Evolutionary conservation across 2,888 invertebrate genomes (phyloP).

Genomic region (Phragmatobia fuliginosa): DNA sequence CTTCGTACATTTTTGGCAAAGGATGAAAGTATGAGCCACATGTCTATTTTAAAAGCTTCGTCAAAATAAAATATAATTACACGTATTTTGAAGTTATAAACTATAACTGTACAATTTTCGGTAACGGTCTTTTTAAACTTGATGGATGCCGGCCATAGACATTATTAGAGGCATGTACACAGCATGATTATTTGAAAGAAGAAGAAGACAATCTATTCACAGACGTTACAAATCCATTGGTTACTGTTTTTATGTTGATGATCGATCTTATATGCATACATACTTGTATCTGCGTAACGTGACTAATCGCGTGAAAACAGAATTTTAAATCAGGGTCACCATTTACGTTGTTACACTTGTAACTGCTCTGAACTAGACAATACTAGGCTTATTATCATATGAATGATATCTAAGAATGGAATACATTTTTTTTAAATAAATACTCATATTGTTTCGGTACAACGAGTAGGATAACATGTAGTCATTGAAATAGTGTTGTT

Average conservation of each 20-base stretch:
- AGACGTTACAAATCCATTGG: background rate
- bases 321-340: constrained; percentile 1
- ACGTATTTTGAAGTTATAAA: background rate
- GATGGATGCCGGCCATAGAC: background rate
- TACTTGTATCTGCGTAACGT: background rate
- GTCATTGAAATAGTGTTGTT: too few species aligned
- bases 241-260: background rate
- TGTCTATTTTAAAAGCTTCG: background rate
- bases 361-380: background rate
- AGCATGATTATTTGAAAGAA: background rate
- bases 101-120: background rate
- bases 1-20: constrained; percentile 13
- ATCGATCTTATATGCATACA: background rate
- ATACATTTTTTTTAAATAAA: background rate
- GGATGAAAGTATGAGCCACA: constrained; percentile 2
- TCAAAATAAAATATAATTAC: background rate
- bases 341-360: background rate
- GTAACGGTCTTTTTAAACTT: background rate
- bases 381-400: background rate
- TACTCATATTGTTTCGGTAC: background rate
- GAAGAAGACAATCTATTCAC: background rate
- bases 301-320: constrained; percentile 3
- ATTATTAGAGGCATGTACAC: background rate
- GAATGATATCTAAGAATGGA: background rate
- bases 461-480: background rate